Evolutionary conservation across 2,888 invertebrate species (phyloP).

Genomic region (Luperina testacea): DNA sequence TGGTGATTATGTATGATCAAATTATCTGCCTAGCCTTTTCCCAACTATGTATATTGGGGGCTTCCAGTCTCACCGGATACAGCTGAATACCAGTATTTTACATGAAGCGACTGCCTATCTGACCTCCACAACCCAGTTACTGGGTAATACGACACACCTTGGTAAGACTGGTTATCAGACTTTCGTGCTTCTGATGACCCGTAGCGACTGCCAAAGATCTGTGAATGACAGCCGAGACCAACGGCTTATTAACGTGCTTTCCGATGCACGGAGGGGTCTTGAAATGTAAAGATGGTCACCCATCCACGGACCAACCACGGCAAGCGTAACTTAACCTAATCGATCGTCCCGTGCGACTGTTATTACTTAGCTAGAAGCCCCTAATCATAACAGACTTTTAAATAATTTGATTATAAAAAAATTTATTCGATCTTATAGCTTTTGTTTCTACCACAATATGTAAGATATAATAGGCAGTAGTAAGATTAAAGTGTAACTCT

Average conservation of each 20-base stretch:
- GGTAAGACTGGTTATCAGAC: neutral
- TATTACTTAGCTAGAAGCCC: neutral
- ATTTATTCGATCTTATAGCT: neutral
- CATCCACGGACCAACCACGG: neutral
- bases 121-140: neutral
- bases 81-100: neutral
- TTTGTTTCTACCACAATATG: neutral
- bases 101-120: neutral
- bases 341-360: neutral
- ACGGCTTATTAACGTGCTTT: neutral
- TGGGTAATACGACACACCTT: neutral
- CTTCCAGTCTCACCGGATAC: neutral
- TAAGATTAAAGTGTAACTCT: neutral
- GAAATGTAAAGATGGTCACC: neutral
- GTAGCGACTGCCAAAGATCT: neutral
- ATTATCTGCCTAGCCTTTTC: neutral
- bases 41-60: neutral
- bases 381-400: neutral
- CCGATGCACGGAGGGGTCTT: neutral
- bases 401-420: neutral
- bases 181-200: too few relatives aligned
- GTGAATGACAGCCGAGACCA: neutral
- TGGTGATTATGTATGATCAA: neutral
- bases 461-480: neutral
- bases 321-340: neutral